phyloP scores from a whole-genome alignment of 2,113 vertebrate species.

The Barnardius zonarius region DNA sequence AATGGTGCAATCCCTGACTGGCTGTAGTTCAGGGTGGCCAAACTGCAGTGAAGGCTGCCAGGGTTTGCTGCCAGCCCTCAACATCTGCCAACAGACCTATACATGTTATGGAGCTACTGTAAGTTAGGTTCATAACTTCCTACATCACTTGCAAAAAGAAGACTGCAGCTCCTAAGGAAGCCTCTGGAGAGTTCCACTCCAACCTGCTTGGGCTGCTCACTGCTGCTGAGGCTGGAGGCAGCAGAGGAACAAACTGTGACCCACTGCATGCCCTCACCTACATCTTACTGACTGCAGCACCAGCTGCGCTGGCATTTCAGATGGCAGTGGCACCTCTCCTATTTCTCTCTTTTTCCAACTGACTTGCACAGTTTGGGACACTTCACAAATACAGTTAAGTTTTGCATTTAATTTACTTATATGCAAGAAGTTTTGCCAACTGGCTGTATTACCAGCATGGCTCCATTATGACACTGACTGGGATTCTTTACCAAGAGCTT shows the following conservation, averaged over 20 bases:
- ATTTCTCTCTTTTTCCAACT: not conserved
- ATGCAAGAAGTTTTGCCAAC: not conserved
- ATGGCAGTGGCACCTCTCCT: not conserved
- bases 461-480: rapidly evolving
- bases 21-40: not conserved
- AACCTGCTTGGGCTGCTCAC: rapidly evolving
- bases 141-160: not conserved
- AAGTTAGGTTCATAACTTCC: not conserved
- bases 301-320: rapidly evolving
- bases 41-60: not conserved
- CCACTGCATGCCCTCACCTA: rapidly evolving
- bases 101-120: not conserved
- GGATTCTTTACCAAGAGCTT: not conserved
- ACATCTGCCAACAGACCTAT: not conserved
- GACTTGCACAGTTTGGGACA: not conserved
- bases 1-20: not conserved
- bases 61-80: not conserved
- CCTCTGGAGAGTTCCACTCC: not conserved
- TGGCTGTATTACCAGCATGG: not conserved
- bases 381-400: not conserved
- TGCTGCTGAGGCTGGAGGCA: not conserved
- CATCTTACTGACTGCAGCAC: rapidly evolving
- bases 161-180: not conserved
- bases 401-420: not conserved
- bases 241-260: not conserved